These are phyloP conservation scores for Rhabdophis nuchalis DNA, from an alignment of 2,797 vertebrate genomes.

Conservation along the genomic window DNA sequence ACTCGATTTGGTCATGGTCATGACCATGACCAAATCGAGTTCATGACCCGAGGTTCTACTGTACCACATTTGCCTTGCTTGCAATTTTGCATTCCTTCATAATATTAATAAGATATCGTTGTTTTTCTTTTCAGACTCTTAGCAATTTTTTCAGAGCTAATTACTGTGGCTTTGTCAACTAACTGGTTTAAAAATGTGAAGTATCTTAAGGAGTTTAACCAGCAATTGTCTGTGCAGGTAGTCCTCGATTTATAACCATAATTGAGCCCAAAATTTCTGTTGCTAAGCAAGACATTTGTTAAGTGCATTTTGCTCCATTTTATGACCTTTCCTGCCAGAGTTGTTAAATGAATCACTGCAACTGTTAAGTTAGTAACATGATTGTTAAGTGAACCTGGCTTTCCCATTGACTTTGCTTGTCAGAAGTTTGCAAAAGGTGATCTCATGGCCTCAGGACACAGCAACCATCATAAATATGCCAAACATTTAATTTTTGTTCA, in stretches of 20 bases:
- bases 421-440: not conserved
- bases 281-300: not conserved
- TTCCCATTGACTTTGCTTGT: not conserved
- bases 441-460: not conserved
- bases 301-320: not conserved
- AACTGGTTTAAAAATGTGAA: not conserved
- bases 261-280: not conserved
- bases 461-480: not conserved
- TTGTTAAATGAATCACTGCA: not conserved
- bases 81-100: not conserved
- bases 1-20: too few species aligned
- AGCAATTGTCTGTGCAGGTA: not conserved
- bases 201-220: not conserved
- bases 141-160: not conserved
- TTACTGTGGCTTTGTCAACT: not conserved
- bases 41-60: too few species aligned
- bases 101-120: not conserved
- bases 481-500: not conserved
- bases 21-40: too few species aligned
- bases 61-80: not conserved
- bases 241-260: not conserved
- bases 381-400: not conserved
- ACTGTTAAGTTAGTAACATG: not conserved
- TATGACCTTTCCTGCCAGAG: not conserved
- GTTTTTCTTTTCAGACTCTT: not conserved